Base-by-base conservation (phyloP, 2,888 invertebrate species). In the Cybosia mesomella region DNA sequence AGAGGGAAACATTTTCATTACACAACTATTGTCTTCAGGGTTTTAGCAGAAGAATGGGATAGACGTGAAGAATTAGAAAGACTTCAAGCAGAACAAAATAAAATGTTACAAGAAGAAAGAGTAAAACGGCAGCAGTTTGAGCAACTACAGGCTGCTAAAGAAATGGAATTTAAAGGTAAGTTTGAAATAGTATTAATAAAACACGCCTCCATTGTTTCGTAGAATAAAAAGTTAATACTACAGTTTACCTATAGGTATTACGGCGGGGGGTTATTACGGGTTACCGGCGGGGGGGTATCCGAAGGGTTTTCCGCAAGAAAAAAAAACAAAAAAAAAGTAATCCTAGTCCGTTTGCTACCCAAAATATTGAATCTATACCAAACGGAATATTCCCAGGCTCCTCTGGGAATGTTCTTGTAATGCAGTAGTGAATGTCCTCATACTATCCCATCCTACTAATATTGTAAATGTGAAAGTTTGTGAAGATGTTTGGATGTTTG, bases 1-100 rank as follows among this genome's bases (percentile, higher is more conserved):
- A n/a, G n/a, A n/a, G n/a, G n/a, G n/a, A n/a, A n/a, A n/a, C 3
- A n/a, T 11, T 54, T 58, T 21, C 2, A 2, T 57, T 15, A 57
- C 57, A 39, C 0, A 39, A 21, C 13, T 39, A n/a, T 70, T 73
- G 18, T 63, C 72, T 71, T 54, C 77, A 96, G 96, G 78, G 97
- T 98, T 61, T 91, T 98, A 76, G 96, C 97, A 63, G 98, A 98
- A 91, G 98, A 98, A 93, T 98, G 97, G 97, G 97, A 97, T 81
- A 97, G 96, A 84, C 91, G 98, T 75, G 98, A 98, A 86, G 97
- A 98, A 87, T 87, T 98, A 75, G 98, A 98, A 90, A 95, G 96
- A 77, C 91, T 98, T n/a, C 97, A 98, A 89, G 96, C 96, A 83
- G 97, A 98, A 88, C 98, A 98, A 84, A 96, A 96, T 76, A 91